A percentile compares a stretch with the other conserved stretches of the same genome.
Evolutionary conservation across 2,888 invertebrate species (phyloP).

Genomic region (Tuta absoluta): DNA sequence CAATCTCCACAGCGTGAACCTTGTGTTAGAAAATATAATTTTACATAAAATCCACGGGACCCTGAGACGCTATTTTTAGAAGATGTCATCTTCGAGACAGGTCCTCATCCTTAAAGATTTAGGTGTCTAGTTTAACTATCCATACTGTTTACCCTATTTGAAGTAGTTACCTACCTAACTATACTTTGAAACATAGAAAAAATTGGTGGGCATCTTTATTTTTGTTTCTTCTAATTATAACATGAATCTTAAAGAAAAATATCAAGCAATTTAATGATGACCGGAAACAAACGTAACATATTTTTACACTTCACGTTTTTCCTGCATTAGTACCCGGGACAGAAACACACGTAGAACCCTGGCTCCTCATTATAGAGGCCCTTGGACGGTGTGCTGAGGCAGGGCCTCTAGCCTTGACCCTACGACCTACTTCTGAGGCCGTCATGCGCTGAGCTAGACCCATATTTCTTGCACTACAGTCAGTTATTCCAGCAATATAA

Average conservation of each 20-base stretch:
- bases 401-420: slow-evolving; percentile 16
- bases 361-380: slow-evolving; percentile 6
- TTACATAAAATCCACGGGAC: slow-evolving; percentile 38
- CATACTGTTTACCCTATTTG: too few species aligned
- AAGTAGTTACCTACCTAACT: too few species aligned
- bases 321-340: not conserved
- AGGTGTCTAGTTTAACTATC: not conserved
- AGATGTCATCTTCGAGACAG: slow-evolving; percentile 36
- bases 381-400: slow-evolving; percentile 3
- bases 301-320: not conserved
- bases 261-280: too few species aligned
- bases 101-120: not conserved
- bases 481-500: not conserved
- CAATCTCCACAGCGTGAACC: slow-evolving; percentile 30
- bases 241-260: too few species aligned
- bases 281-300: too few species aligned
- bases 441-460: slow-evolving; percentile 1
- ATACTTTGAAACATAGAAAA: too few species aligned
- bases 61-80: slow-evolving; percentile 48
- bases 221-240: not conserved
- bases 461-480: not conserved
- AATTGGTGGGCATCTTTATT: too few species aligned
- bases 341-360: not conserved
- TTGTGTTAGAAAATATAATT: slow-evolving; percentile 20
- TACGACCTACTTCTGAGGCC: not conserved